Conservation (phyloP, 2,113 vertebrate species). For the Oenanthe melanoleuca region DNA sequence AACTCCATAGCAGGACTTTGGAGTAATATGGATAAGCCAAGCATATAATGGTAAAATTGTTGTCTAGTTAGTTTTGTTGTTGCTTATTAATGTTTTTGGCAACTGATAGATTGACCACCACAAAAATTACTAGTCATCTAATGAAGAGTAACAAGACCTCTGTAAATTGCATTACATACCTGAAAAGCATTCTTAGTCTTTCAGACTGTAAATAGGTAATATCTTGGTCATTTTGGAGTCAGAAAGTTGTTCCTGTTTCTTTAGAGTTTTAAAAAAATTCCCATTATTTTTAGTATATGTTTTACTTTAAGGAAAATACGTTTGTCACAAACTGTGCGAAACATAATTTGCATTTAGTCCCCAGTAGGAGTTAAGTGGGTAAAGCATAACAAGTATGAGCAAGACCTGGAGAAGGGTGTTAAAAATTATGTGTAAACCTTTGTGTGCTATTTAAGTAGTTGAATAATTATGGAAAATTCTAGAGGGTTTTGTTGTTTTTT, state of each 20-base stretch:
- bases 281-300: background rate
- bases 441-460: background rate
- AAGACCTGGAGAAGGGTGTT: background rate
- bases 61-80: background rate
- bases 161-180: background rate
- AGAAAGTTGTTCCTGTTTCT: background rate
- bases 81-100: background rate
- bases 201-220: background rate
- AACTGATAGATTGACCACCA: background rate
- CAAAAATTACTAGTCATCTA: background rate
- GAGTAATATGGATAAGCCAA: background rate
- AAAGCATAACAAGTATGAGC: background rate
- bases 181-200: background rate
- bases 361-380: accelerated
- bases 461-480: too few species aligned
- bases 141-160: background rate
- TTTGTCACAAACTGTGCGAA: background rate
- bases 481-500: too few species aligned
- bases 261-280: background rate
- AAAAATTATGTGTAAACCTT: background rate
- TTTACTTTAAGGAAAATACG: background rate
- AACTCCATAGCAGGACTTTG: accelerated
- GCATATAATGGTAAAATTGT: background rate
- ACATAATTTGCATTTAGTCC: background rate
- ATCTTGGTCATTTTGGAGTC: background rate